A percentile compares a stretch with the other conserved stretches of the same genome.
Evolutionary conservation across 2,113 vertebrate species (phyloP).

Genomic region (Xiphophorus maculatus): DNA sequence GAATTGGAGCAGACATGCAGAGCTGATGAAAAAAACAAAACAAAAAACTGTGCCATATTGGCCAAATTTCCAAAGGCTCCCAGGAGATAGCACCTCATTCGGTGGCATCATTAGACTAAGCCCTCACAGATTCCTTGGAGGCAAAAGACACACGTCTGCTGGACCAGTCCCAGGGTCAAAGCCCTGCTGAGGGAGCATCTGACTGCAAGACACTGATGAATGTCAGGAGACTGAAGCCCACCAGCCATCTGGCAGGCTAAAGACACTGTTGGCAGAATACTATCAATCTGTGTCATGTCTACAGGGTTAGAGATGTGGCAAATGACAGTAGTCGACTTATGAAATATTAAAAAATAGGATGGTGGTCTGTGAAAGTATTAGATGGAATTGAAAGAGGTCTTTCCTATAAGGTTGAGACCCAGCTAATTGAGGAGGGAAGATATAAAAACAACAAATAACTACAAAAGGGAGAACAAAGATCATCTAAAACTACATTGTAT

Average conservation of each 20-base stretch:
- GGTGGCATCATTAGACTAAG: conserved; percentile 67
- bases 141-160: conserved; percentile 39
- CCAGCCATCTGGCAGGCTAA: conserved; percentile 69
- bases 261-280: conserved; percentile 53
- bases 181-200: conserved; percentile 63
- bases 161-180: conserved; percentile 60
- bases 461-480: background rate
- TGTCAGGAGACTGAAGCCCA: conserved; percentile 68
- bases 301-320: conserved; percentile 33
- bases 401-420: background rate
- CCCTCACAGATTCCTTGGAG: conserved; percentile 28
- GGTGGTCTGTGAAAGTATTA: background rate
- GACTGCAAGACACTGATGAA: conserved; percentile 75
- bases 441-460: background rate
- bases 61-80: conserved; percentile 48
- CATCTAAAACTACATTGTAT: background rate
- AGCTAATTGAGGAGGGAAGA: background rate
- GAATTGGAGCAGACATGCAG: conserved; percentile 12
- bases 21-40: conserved; percentile 28
- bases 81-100: conserved; percentile 53
- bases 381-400: background rate
- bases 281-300: conserved; percentile 70
- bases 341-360: conserved; percentile 6
- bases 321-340: conserved; percentile 39
- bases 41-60: conserved; percentile 47